Evolutionary conservation across 2,888 invertebrate species (phyloP).

Genomic region (Drosophila paramelanica): DNA sequence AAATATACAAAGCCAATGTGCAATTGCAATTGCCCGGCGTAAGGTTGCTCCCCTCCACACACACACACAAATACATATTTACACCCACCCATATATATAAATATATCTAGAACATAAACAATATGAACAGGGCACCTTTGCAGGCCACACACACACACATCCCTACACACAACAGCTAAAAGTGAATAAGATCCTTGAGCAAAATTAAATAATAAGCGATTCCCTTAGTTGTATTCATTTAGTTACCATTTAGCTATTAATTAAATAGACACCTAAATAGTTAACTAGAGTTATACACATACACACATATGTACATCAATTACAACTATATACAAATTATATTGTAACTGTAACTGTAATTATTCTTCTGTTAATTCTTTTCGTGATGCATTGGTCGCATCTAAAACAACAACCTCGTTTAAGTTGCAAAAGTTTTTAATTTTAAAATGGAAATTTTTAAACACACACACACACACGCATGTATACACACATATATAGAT

Average conservation of each 20-base stretch:
- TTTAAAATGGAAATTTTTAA: conserved; percentile 50
- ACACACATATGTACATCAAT: conserved; percentile 30
- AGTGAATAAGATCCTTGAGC: conserved; percentile 44
- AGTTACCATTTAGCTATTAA: conserved; percentile 63
- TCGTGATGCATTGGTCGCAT: conserved; percentile 84
- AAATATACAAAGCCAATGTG: conserved; percentile 56
- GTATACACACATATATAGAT: conserved; percentile 6
- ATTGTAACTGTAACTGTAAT: conserved; percentile 58
- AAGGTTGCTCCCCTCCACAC: conserved; percentile 35
- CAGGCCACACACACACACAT: conserved; percentile 39
- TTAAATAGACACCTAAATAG: conserved; percentile 55
- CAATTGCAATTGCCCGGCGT: conserved; percentile 53
- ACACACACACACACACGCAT: conserved; percentile 19
- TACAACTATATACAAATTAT: conserved; percentile 14
- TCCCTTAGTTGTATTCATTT: conserved; percentile 72
- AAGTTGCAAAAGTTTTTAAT: conserved; percentile 68
- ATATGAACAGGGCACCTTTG: conserved; percentile 42
- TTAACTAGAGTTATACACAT: conserved; percentile 57
- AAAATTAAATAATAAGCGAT: conserved; percentile 57
- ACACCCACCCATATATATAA: conserved; percentile 48
- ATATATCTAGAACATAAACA: conserved; percentile 19
- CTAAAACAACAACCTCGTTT: conserved; percentile 83
- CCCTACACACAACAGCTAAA: conserved; percentile 28
- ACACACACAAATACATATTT: conserved; percentile 44
- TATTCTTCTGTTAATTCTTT: conserved; percentile 64